These are phyloP conservation scores for Pseudocheirus occidentalis DNA, from an alignment of 2,797 vertebrate species.

Conservation along the genomic window DNA sequence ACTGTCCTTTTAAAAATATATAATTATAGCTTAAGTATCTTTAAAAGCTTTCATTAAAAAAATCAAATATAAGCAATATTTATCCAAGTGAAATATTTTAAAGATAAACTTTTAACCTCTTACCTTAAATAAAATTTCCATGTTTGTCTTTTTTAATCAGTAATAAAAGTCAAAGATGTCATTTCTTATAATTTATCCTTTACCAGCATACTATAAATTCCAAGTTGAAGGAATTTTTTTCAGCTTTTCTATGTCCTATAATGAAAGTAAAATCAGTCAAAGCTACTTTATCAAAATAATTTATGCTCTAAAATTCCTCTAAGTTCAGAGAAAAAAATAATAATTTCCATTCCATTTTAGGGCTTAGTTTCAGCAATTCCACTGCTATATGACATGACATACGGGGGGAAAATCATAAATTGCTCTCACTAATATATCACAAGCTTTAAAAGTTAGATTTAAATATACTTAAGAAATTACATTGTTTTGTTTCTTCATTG, in stretches of 20 bases:
- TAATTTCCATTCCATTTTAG: constrained; percentile 69
- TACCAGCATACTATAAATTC: constrained; percentile 77
- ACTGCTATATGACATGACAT: constrained; percentile 59
- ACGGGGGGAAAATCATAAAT: constrained; percentile 64
- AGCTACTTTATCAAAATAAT: constrained; percentile 81
- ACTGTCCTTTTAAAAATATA: constrained; percentile 58
- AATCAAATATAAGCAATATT: constrained; percentile 52
- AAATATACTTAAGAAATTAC: neutral
- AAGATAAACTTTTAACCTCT: constrained; percentile 77
- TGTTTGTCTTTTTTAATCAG: constrained; percentile 79
- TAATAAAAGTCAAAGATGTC: constrained; percentile 72
- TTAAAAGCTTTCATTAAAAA: constrained; percentile 44
- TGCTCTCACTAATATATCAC: constrained; percentile 42
- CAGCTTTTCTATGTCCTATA: constrained; percentile 74
- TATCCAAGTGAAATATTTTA: constrained; percentile 65
- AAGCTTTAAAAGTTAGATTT: constrained; percentile 38
- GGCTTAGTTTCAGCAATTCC: constrained; percentile 73
- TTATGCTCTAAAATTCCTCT: constrained; percentile 82
- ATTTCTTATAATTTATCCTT: constrained; percentile 77
- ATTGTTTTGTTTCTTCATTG: constrained; percentile 18
- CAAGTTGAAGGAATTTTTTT: constrained; percentile 70
- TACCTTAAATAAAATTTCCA: constrained; percentile 72
- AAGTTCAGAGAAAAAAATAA: constrained; percentile 75
- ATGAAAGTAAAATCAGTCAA: constrained; percentile 78
- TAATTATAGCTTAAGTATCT: constrained; percentile 55